Evolutionary conservation across 2,113 vertebrate genomes (phyloP).

Genomic region (Alligator mississippiensis): DNA sequence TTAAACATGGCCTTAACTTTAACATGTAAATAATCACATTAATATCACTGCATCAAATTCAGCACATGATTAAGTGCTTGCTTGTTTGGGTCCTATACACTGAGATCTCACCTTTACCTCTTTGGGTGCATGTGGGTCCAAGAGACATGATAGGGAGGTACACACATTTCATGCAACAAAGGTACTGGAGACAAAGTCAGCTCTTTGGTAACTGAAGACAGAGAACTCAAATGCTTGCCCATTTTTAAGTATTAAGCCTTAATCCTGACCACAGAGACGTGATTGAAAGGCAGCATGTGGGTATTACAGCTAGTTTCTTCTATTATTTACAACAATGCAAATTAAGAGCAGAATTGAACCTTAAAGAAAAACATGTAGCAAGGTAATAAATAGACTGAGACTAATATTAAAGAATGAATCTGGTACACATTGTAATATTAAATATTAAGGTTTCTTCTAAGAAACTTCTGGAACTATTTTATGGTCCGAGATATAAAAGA

Average conservation of each 20-base stretch:
- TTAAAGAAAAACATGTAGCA: neutral
- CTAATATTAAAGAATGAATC: neutral
- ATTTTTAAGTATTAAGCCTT: neutral
- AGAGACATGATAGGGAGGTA: too few relatives aligned
- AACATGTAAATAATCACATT: too few relatives aligned
- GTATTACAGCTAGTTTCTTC: neutral
- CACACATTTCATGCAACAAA: fast-evolving
- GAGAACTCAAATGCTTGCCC: neutral
- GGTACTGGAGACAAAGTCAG: neutral
- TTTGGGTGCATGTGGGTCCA: fast-evolving
- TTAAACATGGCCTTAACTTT: too few relatives aligned
- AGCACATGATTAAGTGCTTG: too few relatives aligned
- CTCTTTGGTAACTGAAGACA: fast-evolving
- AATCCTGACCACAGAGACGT: neutral
- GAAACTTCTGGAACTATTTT: neutral
- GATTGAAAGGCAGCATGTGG: neutral
- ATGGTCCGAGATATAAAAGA: neutral
- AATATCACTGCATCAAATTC: too few relatives aligned
- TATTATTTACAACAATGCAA: neutral
- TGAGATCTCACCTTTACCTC: neutral
- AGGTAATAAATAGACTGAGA: neutral
- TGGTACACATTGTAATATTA: neutral
- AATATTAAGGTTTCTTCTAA: neutral
- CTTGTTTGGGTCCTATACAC: too few relatives aligned
- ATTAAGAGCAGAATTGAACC: neutral